Base-by-base conservation (phyloP, 1,140 invertebrate species). In the Cyclina sinensis region DNA sequence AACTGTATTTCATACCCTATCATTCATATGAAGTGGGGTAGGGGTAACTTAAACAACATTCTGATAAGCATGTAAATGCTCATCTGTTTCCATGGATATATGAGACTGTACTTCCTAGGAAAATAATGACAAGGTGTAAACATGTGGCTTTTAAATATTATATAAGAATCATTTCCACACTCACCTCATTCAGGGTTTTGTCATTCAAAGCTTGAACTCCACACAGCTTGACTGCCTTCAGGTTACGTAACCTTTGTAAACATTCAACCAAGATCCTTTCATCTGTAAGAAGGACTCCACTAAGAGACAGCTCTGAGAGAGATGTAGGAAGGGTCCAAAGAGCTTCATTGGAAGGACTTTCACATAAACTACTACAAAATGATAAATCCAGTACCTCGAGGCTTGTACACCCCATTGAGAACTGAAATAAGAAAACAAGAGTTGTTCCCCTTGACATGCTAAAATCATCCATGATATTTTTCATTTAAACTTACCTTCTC, bases 191-290 rank as follows among this genome's bases (percentile, higher is more conserved):
- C 27, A 95, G 86, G 14, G 93, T 93, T 14, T 88, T 62, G 88
- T 95, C 94, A 89, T 91, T 93, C 24, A 95, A 81, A 24, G 92
- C 92, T 2, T 92, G 62, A 21, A 95, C 92, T 27, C 94, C 94
- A 92, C 94, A 94, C 9, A 95, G 86, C 57, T 91, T 89, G 0
- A 94, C 30, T 4, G 89, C 86, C 37, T 84, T 90, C 0, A 95
- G 87, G 18, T 68, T 89, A 2, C 81, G 90, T 57, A 95, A 83
- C 35, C 94, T 83, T 74, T 92, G 90, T 48, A 95, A 46, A 78
- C 91, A 91, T 54, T 93, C 93, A 18, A 94, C 91, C 27, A 95
- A 84, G 18, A 95, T 87, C 24, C 87, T 83, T 24, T 89, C 86
- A 80, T 94, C 93, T 21, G 91, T 84, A 32, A 94, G 84, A 73